Conservation (phyloP, 2,888 invertebrate species). For the Podotricha telesiphe region DNA sequence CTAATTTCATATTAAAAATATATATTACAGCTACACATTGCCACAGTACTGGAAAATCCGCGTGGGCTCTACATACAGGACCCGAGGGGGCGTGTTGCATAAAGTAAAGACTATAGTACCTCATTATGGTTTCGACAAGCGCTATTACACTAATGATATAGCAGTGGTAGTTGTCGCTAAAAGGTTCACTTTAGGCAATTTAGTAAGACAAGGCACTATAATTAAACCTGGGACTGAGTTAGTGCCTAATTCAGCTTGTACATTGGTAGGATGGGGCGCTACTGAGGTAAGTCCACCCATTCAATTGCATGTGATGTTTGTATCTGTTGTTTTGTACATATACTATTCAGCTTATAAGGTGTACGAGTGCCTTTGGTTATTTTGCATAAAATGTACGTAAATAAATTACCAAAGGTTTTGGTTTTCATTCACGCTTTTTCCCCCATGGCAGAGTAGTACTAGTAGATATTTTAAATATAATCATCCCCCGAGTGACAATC, state of each 20-base stretch:
- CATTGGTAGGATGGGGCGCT: conserved; percentile 74
- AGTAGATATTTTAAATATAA: too few species aligned
- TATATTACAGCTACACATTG: conserved; percentile 58
- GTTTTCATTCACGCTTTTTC: too few species aligned
- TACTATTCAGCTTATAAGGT: too few species aligned
- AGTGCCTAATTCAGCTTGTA: conserved; percentile 59
- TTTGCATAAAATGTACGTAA: too few species aligned
- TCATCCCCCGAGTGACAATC: too few species aligned
- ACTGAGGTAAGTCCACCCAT: conserved; percentile 59
- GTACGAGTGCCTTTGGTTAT: too few species aligned
- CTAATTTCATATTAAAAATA: too few species aligned
- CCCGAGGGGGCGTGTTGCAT: conserved; percentile 63
- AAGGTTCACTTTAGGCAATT: conserved; percentile 58
- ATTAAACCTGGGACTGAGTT: conserved; percentile 65
- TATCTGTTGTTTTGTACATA: too few species aligned
- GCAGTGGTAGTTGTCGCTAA: conserved; percentile 63
- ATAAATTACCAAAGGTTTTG: too few species aligned
- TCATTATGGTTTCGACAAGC: conserved; percentile 65
- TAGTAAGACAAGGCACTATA: conserved; percentile 68
- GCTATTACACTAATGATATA: conserved; percentile 69
- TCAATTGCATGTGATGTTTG: background rate
- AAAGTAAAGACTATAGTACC: conserved; percentile 64
- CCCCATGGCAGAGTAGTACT: too few species aligned
- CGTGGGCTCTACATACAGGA: conserved; percentile 70
- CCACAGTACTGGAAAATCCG: conserved; percentile 71